Evolutionary conservation across 2,888 invertebrate genomes (phyloP).

Genomic region (Drosophila cracens): DNA sequence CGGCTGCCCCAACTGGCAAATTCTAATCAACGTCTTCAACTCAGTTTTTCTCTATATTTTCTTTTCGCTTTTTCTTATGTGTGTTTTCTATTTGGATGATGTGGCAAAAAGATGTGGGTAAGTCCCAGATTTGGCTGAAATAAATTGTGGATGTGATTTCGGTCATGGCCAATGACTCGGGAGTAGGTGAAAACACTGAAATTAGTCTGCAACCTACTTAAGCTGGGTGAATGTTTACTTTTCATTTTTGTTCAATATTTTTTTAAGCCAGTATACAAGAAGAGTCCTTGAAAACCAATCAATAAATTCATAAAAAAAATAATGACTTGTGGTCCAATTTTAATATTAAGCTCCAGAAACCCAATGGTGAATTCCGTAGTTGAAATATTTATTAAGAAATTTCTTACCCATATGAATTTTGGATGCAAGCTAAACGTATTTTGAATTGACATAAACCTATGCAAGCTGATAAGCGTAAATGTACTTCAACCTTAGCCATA

Average conservation of each 20-base stretch:
- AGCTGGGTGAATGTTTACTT: not conserved
- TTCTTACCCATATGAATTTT: not conserved
- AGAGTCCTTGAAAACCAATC: constrained; percentile 3
- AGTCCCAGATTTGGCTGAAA: constrained; percentile 1
- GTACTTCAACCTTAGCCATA: not conserved
- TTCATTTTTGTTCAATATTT: not conserved
- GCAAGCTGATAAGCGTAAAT: not conserved
- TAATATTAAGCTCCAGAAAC: not conserved
- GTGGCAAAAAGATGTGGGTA: constrained; percentile 39
- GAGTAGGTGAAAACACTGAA: constrained; percentile 3
- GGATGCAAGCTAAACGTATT: not conserved
- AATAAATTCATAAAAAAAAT: not conserved
- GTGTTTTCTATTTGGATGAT: constrained; percentile 35
- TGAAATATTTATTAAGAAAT: not conserved
- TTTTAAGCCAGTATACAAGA: not conserved
- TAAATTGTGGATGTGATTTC: constrained; percentile 29
- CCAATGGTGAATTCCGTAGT: not conserved
- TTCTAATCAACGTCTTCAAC: constrained; percentile 41
- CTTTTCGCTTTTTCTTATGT: constrained; percentile 1
- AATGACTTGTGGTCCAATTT: not conserved
- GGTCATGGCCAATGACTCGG: constrained; percentile 11
- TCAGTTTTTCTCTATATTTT: constrained; percentile 25
- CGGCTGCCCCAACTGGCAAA: constrained; percentile 19
- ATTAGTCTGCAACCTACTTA: constrained; percentile 6
- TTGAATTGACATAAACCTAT: not conserved